Base-by-base conservation (phyloP, 92 coral and sea anemone species). In the Bergia sp. region DNA sequence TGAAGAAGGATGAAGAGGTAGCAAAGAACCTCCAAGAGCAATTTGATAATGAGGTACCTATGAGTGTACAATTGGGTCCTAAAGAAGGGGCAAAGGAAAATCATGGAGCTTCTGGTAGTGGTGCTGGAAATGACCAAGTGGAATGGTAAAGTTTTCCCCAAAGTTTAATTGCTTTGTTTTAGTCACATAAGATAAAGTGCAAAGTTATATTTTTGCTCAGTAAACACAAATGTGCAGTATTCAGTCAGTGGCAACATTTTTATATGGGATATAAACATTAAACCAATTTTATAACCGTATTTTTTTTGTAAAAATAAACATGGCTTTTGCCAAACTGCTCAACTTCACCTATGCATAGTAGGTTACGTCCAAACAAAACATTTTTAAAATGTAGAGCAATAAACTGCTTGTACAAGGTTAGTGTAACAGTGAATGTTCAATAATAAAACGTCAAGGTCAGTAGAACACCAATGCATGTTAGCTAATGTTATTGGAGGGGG, bases 1-100 rank as follows among this genome's bases (percentile, higher is more conserved):
- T 82, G 86, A 58, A 82, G 75, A 82, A 82, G 58, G 86, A 82
- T 82, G 86, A 65, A 82, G 75, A 61, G 73, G 50, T 81, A 81
- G 74, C 85, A 39, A 64, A 66, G 73, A 41, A 41, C 50, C 86
- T 82, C 39, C 75, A 64, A 42, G 55, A 61, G 76, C 86, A 82
- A 67, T 65, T 81, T 61, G 75, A 81, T 57, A 37, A 81, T 64
- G 86, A 82, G 55, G 76, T 64, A 64, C 49, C 86, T 82, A 10
- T 64, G 57, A 82, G 76, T 82, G 86, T 61, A 65, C 13, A 43
- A 43, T 78, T 78, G 65, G 82, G 65, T 78, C 64, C 82, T 47
- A 44, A 20, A 78, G 82, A 78, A 78, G 82, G 82, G 65, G 82
- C 82, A 78, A 78, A 78, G 82, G 82, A 78, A 78, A 65, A 78